Evolutionary conservation across 2,888 invertebrate species (phyloP), one percentile per base, ranked within the genome.

Genomic region (Onthophagus sagittarius): DNA sequence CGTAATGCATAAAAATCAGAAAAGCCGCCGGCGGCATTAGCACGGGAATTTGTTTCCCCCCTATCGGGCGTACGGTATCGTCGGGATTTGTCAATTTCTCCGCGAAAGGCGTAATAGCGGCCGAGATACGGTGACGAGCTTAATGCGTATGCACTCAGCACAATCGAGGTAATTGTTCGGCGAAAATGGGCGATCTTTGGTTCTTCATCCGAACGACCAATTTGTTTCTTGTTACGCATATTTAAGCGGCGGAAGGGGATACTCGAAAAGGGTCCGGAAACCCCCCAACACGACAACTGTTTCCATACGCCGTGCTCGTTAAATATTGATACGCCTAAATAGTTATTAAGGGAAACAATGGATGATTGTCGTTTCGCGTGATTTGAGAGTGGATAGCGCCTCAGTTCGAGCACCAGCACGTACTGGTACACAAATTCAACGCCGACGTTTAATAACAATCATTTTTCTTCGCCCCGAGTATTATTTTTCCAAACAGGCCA

Each of bases 341-440:
- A 80, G 80, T 78, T 81, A 82, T 83, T 81, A 81, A 78, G 80
- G 80, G 80, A 80, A 79, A 80, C 80, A 82, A 80, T 79, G 76
- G 79, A 78, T 83, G 81, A 83, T 82, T 82, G 82, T 81, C 80
- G 79, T 80, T 81, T 83, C 78, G 82, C 83, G 83, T 83, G 83
- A 81, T 79, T 79, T 76, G 74, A 75, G 75, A 74, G 75, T 73
- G 73, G 71, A 71, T 72, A 73, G 75, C 75, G 71, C 64, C 62
- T 71, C 70, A 71, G 77, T 75, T 67, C 67, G 75, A 79, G 82
- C 81, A 79, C 81, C 81, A 81, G 78, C 74, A 75, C 73, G 81
- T 81, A 78, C 80, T 78, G 76, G 77, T 74, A 75, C 64, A 74
- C 71, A 72, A 69, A 67, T 70, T 23, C 31, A n/a, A 69, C 62